Evolutionary conservation across 1,140 invertebrate species (phyloP).

Genomic region (Ctenoplectra terminalis): DNA sequence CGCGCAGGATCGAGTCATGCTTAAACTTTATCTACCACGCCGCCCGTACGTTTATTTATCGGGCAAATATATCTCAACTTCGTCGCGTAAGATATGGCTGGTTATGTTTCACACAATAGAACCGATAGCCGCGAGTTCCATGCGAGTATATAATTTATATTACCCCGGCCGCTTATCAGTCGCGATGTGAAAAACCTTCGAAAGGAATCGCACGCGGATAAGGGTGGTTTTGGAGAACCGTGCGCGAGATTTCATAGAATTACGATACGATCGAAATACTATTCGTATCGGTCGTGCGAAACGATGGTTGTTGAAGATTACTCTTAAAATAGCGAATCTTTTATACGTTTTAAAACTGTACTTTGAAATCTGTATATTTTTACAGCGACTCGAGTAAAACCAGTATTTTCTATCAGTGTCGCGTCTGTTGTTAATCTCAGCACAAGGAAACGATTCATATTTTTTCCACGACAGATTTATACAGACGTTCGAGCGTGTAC

Average conservation of each 20-base stretch:
- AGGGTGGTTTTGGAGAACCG: background rate
- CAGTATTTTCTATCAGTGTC: too few relatives aligned
- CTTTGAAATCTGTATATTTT: too few relatives aligned
- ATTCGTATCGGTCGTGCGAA: too few relatives aligned
- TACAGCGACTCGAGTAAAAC: too few relatives aligned
- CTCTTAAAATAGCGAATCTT: too few relatives aligned
- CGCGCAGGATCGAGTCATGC: conserved; percentile 35
- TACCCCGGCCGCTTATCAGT: background rate
- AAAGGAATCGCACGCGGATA: background rate
- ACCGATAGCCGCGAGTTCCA: background rate
- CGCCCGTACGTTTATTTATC: conserved; percentile 36
- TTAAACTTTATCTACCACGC: conserved; percentile 34
- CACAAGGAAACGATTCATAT: too few relatives aligned
- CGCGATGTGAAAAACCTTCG: background rate
- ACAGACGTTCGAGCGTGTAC: background rate
- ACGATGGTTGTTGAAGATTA: background rate
- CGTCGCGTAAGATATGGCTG: conserved; percentile 13
- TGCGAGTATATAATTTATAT: conserved; percentile 23
- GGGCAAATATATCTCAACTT: conserved; percentile 26
- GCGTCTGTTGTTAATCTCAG: too few relatives aligned
- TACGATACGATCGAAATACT: too few relatives aligned
- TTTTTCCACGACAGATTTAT: background rate
- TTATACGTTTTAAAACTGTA: too few relatives aligned
- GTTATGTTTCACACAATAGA: conserved; percentile 27
- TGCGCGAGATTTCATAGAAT: too few relatives aligned